These are phyloP conservation scores for Bembecia ichneumoniformis DNA, from an alignment of 2,888 invertebrate genomes.

Conservation along the genomic window DNA sequence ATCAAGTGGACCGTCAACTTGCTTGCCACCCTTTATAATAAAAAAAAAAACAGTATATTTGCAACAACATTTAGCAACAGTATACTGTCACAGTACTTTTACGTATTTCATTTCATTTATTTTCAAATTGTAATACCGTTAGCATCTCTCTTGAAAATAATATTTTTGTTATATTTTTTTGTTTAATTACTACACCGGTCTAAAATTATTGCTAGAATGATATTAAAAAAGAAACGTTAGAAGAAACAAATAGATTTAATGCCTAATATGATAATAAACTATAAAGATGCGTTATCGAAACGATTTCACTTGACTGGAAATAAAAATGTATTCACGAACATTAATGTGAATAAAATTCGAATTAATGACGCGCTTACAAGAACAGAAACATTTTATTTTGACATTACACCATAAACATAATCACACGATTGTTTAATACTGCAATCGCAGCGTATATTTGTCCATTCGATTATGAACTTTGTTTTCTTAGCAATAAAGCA, in stretches of 20 bases:
- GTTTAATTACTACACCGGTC: too few relatives aligned
- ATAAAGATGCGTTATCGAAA: slow-evolving; percentile 37
- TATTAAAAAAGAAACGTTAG: not conserved
- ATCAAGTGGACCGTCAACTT: too few relatives aligned
- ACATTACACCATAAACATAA: slow-evolving; percentile 60
- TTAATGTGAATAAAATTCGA: slow-evolving; percentile 56
- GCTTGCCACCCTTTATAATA: too few relatives aligned
- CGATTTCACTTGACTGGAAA: slow-evolving; percentile 33
- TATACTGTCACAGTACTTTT: too few relatives aligned
- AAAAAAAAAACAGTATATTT: too few relatives aligned
- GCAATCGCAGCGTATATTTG: slow-evolving; percentile 14
- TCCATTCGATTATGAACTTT: slow-evolving; percentile 19
- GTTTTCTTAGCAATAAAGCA: slow-evolving; percentile 7
- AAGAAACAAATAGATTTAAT: not conserved
- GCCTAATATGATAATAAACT: slow-evolving; percentile 16
- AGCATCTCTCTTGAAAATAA: too few relatives aligned
- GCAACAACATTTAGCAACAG: too few relatives aligned
- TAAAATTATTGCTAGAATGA: too few relatives aligned
- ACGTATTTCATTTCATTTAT: too few relatives aligned
- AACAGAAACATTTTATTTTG: slow-evolving; percentile 60
- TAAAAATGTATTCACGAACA: slow-evolving; percentile 39
- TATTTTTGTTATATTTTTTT: too few relatives aligned
- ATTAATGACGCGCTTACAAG: slow-evolving; percentile 53
- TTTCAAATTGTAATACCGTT: too few relatives aligned
- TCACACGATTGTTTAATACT: slow-evolving; percentile 43